A percentile compares a stretch with the other conserved stretches of the same genome.
Conservation (phyloP, 2,797 vertebrate genomes). For the Syngnathus acus region DNA sequence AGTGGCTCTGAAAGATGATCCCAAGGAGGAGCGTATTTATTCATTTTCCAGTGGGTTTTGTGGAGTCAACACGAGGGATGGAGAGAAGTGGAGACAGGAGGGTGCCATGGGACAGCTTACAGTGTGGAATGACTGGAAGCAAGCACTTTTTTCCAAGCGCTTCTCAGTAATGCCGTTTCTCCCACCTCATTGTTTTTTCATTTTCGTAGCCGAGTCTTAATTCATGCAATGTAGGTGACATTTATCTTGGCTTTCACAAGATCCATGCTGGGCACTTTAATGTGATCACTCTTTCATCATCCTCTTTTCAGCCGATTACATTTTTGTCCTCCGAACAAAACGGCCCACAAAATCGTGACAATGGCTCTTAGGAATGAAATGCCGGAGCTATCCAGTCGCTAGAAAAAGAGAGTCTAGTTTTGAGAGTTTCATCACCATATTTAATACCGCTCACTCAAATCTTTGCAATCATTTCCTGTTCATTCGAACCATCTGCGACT, state of each 20-base stretch:
- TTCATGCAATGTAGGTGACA: constrained; percentile 77
- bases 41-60: constrained; percentile 39
- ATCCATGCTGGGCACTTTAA: constrained; percentile 77
- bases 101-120: constrained; percentile 26
- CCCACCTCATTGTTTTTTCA: constrained; percentile 62
- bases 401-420: constrained; percentile 22
- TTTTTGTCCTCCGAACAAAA: constrained; percentile 16
- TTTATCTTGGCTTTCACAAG: constrained; percentile 74
- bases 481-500: constrained; percentile 18
- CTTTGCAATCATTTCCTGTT: constrained; percentile 13
- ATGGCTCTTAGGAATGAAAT: constrained; percentile 1
- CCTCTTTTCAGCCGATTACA: constrained; percentile 25
- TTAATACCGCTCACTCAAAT: constrained; percentile 23
- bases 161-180: constrained; percentile 43
- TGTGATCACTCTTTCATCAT: constrained; percentile 51
- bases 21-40: constrained; percentile 31
- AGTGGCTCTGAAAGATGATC: constrained; percentile 39
- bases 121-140: constrained; percentile 39
- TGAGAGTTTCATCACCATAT: constrained; percentile 30
- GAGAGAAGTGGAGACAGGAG: constrained; percentile 25
- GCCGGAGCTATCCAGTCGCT: constrained; percentile 11
- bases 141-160: constrained; percentile 22
- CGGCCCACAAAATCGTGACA: neutral
- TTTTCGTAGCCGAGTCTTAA: constrained; percentile 54
- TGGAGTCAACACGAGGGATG: constrained; percentile 23